Conservation (phyloP, 2,797 vertebrate species). For the Holocentrus rufus region DNA sequence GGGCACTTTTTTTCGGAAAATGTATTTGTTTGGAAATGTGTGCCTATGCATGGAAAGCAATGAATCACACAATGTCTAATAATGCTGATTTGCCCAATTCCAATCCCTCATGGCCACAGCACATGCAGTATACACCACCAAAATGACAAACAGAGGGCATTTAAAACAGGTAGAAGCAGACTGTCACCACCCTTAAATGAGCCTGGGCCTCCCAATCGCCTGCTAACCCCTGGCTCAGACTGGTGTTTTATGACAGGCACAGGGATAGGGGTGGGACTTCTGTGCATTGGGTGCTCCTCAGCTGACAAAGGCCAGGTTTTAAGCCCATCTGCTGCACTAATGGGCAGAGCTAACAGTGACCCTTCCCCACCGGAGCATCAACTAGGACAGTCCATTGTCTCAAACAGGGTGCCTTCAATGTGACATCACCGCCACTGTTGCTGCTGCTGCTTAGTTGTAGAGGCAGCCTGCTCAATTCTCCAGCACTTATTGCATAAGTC, state of each 20-base stretch:
- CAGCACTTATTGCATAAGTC: conserved; percentile 31
- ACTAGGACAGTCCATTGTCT: conserved; percentile 81
- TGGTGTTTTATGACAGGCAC: conserved; percentile 66
- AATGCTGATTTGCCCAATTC: neutral
- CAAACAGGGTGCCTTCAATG: conserved; percentile 58
- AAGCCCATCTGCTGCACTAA: conserved; percentile 81
- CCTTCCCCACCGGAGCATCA: conserved; percentile 72
- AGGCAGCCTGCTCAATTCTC: conserved; percentile 43
- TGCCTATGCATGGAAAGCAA: conserved; percentile 11
- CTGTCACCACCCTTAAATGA: conserved; percentile 67
- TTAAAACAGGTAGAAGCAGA: conserved; percentile 31
- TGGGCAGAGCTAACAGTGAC: conserved; percentile 75
- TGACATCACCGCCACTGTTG: conserved; percentile 71
- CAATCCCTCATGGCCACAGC: conserved; percentile 18
- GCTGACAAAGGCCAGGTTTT: conserved; percentile 80
- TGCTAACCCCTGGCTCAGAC: conserved; percentile 54
- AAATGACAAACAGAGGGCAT: conserved; percentile 27
- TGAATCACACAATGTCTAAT: neutral
- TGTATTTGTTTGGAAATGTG: neutral
- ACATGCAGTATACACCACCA: conserved; percentile 17
- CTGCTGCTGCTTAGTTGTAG: conserved; percentile 34
- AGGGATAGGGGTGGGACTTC: conserved; percentile 65
- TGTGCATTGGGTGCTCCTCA: conserved; percentile 64
- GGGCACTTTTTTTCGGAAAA: neutral
- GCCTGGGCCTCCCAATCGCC: conserved; percentile 45